These are phyloP conservation scores for Piprites chloris DNA, from an alignment of 2,113 vertebrate species.

Conservation along the genomic window DNA sequence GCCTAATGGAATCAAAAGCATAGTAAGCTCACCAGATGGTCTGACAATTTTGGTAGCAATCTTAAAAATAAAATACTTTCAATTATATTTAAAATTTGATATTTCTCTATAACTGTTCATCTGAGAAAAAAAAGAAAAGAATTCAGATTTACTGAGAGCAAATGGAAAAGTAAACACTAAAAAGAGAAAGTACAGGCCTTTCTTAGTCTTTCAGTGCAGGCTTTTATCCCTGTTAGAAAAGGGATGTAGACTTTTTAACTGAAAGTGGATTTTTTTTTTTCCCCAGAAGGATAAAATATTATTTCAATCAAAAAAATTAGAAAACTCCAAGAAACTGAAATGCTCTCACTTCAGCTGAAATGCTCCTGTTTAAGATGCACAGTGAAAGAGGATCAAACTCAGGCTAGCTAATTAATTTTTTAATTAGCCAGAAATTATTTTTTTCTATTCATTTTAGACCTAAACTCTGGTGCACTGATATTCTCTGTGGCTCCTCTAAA, in stretches of 20 bases:
- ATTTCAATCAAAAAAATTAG: background rate
- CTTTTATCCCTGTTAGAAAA: background rate
- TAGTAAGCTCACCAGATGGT: background rate
- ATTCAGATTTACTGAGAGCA: background rate
- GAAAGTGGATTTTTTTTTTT: background rate
- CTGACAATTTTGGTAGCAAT: background rate
- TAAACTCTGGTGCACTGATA: background rate
- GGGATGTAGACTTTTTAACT: background rate
- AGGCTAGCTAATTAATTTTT: background rate
- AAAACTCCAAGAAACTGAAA: background rate
- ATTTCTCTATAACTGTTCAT: background rate
- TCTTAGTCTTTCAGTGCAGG: background rate
- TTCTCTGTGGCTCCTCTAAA: background rate
- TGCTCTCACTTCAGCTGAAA: background rate
- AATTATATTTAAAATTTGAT: background rate
- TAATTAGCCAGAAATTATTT: background rate
- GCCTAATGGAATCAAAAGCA: background rate
- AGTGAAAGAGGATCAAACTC: background rate
- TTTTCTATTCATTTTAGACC: background rate
- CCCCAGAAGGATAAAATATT: background rate
- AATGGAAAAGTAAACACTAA: background rate
- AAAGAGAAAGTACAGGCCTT: background rate
- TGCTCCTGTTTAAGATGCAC: background rate
- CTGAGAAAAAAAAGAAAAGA: background rate
- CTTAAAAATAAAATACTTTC: background rate